Evolutionary conservation across 2,888 invertebrate species (phyloP).

Genomic region (Scelioninae gen. 1): DNA sequence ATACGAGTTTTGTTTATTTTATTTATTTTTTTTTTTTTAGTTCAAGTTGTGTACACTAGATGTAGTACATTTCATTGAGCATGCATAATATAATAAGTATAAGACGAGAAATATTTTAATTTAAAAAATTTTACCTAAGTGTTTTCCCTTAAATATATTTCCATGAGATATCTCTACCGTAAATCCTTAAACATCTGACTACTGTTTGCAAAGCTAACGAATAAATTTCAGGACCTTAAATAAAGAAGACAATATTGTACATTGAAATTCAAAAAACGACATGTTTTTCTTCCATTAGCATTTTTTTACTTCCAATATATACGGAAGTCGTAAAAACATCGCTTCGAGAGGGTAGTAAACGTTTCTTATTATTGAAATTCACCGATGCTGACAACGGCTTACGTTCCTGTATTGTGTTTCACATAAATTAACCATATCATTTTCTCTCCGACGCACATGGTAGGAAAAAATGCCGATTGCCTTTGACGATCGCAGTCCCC

Average conservation of each 20-base stretch:
- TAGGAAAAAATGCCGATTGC: conserved; percentile 55
- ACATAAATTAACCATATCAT: conserved; percentile 70
- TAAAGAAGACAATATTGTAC: conserved; percentile 57
- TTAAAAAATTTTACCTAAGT: no score
- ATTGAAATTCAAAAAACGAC: conserved; percentile 62
- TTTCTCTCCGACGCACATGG: conserved; percentile 59
- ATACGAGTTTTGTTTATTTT: no score
- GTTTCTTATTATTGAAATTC: conserved; percentile 67
- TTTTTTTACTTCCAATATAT: conserved; percentile 63
- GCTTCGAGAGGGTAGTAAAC: conserved; percentile 65
- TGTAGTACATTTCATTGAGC: no score
- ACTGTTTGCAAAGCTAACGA: conserved; percentile 55
- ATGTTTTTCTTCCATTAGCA: conserved; percentile 67
- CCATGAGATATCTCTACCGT: conserved; percentile 17
- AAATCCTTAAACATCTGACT: conserved; percentile 47
- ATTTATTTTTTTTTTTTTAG: no score
- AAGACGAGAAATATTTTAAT: no score
- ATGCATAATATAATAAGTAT: no score
- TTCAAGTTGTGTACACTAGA: no score
- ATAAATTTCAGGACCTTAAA: conserved; percentile 59
- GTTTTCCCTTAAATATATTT: no score
- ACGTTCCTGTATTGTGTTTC: conserved; percentile 63
- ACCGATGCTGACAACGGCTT: conserved; percentile 65
- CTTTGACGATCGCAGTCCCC: conserved; percentile 42
- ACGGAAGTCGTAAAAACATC: conserved; percentile 67